A percentile compares a stretch with the other conserved stretches of the same genome.
phyloP scores from a whole-genome alignment of 2,888 invertebrate genomes.

The Clunio marinus region DNA sequence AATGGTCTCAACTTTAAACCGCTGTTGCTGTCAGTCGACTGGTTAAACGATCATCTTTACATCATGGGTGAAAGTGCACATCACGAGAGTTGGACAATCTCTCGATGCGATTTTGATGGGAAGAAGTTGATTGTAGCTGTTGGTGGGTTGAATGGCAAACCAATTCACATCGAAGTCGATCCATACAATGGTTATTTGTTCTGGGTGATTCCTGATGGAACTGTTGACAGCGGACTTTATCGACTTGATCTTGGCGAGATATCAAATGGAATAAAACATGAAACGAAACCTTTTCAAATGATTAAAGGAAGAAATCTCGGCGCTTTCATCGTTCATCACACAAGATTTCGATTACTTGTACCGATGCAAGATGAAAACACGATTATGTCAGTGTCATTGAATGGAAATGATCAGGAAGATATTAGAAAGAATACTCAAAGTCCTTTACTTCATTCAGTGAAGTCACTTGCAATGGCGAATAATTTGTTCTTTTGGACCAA shows the following conservation, averaged over 20 bases:
- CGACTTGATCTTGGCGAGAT: conserved; percentile 72
- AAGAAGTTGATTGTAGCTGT: conserved; percentile 61
- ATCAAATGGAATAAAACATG: conserved; percentile 68
- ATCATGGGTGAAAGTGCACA: conserved; percentile 63
- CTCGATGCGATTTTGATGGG: conserved; percentile 66
- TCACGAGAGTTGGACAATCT: conserved; percentile 62
- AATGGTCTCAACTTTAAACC: conserved; percentile 60
- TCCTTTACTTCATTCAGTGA: conserved; percentile 68
- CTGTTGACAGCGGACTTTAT: conserved; percentile 60
- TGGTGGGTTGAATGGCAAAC: conserved; percentile 63
- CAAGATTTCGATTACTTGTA: conserved; percentile 73
- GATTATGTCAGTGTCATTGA: conserved; percentile 73
- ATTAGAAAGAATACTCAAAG: conserved; percentile 70
- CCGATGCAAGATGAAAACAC: conserved; percentile 71
- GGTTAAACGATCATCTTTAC: conserved; percentile 81
- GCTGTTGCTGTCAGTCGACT: conserved; percentile 74
- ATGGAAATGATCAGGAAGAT: conserved; percentile 71
- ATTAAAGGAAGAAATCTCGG: conserved; percentile 65
- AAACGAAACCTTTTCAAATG: conserved; percentile 62
- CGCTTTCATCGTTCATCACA: conserved; percentile 77
- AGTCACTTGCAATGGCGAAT: conserved; percentile 70
- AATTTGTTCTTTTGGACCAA: conserved; percentile 84
- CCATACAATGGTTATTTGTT: conserved; percentile 89
- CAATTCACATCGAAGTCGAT: conserved; percentile 82
- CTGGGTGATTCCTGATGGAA: conserved; percentile 61